A percentile compares a stretch with the other conserved stretches of the same genome.
These are phyloP conservation scores for Podotricha telesiphe DNA, from an alignment of 2,888 invertebrate species.

Conservation along the genomic window DNA sequence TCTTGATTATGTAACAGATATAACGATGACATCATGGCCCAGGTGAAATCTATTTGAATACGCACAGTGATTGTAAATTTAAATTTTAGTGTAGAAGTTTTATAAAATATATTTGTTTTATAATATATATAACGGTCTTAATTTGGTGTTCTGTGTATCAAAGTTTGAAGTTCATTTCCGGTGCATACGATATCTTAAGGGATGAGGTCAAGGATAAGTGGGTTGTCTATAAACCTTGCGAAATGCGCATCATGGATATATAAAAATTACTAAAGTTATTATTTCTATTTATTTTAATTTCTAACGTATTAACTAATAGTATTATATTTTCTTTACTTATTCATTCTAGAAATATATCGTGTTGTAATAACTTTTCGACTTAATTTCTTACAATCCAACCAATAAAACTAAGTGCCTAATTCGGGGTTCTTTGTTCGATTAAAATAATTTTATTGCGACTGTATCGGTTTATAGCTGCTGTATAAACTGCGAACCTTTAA, in stretches of 20 bases:
- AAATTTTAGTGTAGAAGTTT: neutral
- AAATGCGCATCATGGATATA: no score
- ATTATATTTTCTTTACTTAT: neutral
- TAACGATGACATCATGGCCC: neutral
- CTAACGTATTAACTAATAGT: no score
- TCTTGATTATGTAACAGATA: conserved; percentile 4
- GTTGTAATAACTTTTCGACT: neutral
- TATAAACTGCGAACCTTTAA: conserved; percentile 35
- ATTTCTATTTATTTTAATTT: no score
- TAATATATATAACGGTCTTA: no score
- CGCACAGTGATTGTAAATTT: neutral
- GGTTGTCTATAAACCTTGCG: no score
- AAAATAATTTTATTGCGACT: conserved; percentile 33
- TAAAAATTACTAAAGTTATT: no score
- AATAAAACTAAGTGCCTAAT: conserved; percentile 25
- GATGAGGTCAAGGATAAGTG: no score
- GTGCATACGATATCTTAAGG: no score
- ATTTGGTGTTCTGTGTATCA: no score
- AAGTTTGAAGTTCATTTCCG: no score
- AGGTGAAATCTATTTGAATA: neutral
- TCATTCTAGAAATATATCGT: neutral
- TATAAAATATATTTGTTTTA: no score
- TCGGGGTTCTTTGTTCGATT: conserved; percentile 32
- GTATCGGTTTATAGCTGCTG: conserved; percentile 33
- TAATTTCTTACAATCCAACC: conserved; percentile 3